Evolutionary conservation across 2,888 invertebrate genomes (phyloP).

Genomic region (Seira musarum): DNA sequence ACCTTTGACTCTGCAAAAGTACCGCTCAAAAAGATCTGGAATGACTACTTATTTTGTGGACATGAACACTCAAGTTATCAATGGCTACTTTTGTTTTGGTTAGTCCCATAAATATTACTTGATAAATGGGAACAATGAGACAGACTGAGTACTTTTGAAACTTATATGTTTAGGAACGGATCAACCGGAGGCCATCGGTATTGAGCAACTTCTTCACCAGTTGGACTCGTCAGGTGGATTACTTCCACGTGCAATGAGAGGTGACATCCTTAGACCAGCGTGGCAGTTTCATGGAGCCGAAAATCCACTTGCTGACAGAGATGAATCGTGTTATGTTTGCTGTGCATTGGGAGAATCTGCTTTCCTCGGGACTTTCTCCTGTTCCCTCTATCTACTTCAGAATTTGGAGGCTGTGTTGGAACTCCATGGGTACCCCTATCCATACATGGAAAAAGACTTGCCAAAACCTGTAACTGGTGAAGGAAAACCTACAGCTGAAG

Average conservation of each 20-base stretch:
- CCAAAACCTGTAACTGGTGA: slow-evolving; percentile 22
- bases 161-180: slow-evolving; percentile 59
- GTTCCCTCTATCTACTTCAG: slow-evolving; percentile 64
- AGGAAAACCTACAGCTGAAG: slow-evolving; percentile 31
- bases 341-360: slow-evolving; percentile 69
- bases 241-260: slow-evolving; percentile 64
- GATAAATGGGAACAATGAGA: not conserved
- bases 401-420: slow-evolving; percentile 68
- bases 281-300: slow-evolving; percentile 69
- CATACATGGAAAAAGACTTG: slow-evolving; percentile 36
- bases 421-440: slow-evolving; percentile 62
- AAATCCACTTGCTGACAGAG: slow-evolving; percentile 68
- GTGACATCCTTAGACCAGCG: slow-evolving; percentile 65
- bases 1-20: slow-evolving; percentile 85
- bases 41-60: slow-evolving; percentile 87
- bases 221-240: slow-evolving; percentile 68
- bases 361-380: slow-evolving; percentile 66
- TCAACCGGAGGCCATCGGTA: slow-evolving; percentile 65
- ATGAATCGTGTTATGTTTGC: slow-evolving; percentile 67
- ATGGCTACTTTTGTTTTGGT: slow-evolving; percentile 91
- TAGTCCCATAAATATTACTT: slow-evolving; percentile 71
- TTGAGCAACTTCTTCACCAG: slow-evolving; percentile 67
- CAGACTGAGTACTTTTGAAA: not conserved
- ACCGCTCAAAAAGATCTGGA: slow-evolving; percentile 85
- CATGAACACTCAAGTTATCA: slow-evolving; percentile 90